Evolutionary conservation across 2,113 vertebrate species (phyloP), one percentile per base, ranked within the genome.

Genomic region (Trogon melanurus): DNA sequence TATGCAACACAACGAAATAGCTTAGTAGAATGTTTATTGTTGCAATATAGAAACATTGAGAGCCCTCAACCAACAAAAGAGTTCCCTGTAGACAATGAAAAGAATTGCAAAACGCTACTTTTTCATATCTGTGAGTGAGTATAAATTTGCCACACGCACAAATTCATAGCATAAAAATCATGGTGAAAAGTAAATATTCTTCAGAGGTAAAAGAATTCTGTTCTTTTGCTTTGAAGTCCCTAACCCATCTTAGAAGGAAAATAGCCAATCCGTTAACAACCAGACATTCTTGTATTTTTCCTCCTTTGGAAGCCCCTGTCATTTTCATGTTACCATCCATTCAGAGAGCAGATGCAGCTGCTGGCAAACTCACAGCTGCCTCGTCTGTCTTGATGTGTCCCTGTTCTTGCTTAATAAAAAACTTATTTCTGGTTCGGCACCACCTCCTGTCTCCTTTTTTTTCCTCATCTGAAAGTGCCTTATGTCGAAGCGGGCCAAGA

Each of bases 361-460:
- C 89, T 91, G 88, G 62, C 84, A 95, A 87, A 56, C 45, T 85
- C 17, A 1, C 85, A 94, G 86, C 65, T 82, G 74, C 69, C 50
- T 89, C 48, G 15, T 80, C 54, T 93, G 61, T 81, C 88, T 88
- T 91, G 81, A 91, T 89, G 47, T 88, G 71, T 87, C 80, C 84
- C 79, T 88, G 62, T 75, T 81, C 81, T 79, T 93, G 48, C 75
- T 92, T 76, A 88, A 89, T 92, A 91, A 92, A 89, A 94, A 75
- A 64, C 83, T 91, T 93, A 87, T 91, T 83, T 71, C 62, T 92
- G 60, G 9, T 88, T 92, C 38, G 1, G 57, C 44, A 85, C 36
- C 60, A 84, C 34, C 56, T 93, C 88, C 88, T 78, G 75, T 89
- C 85, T 94, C 58, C 58, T 94, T 93, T 97, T 81, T 66, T 91